Base-by-base conservation (phyloP, 35 echinoderm and acorn worm genomes). In the Lytechinus variegatus region DNA sequence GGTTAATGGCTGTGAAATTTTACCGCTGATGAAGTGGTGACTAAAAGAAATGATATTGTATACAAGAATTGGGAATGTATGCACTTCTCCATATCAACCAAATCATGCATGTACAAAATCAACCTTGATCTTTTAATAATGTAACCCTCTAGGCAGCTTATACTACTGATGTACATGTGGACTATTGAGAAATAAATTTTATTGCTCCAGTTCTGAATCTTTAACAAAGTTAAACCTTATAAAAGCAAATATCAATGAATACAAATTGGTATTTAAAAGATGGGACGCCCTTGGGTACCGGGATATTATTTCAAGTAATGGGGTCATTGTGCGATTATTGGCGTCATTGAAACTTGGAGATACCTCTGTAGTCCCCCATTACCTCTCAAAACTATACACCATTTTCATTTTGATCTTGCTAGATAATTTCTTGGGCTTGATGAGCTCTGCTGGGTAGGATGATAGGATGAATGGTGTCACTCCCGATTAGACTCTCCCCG, bases 381-480 rank as follows among this genome's bases (percentile, higher is more conserved):
- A 24, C 66, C 8, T 79, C 16, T 24, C 16, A 24, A 79, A 79
- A 79, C 12, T 79, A 44, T 44, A 24, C 4, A 24, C 66, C 66
- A 24, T 79, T 79, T 24, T 79, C 66, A 24, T 79, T n/a, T 79
- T 1, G 7, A 79, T 79, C 66, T 79, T 16, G 66, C 19, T 4
- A 24, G 66, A 24, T n/a, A 79, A 79, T 79, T 79, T 79, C 1
- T 79, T 24, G 66, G 66, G 66, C 66, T 79, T 79, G 66, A 79
- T 79, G 66, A 79, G 66, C 66, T 79, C 66, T 79, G 66, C 6
- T 24, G 8, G 6, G 19, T 24, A 79, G 66, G 66, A n/a, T 79
- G 66, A 79, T 79, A 24, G 21, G 66, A 79, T 79, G 66, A 79
- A 79, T n/a, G 66, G 66, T 79, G 66, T 79, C 66, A 79, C 66